Percentiles rank a stretch among this genome's conserved stretches.
Evolutionary conservation across 2,113 vertebrate genomes (phyloP).

Genomic region (Tenrec ecaudatus): DNA sequence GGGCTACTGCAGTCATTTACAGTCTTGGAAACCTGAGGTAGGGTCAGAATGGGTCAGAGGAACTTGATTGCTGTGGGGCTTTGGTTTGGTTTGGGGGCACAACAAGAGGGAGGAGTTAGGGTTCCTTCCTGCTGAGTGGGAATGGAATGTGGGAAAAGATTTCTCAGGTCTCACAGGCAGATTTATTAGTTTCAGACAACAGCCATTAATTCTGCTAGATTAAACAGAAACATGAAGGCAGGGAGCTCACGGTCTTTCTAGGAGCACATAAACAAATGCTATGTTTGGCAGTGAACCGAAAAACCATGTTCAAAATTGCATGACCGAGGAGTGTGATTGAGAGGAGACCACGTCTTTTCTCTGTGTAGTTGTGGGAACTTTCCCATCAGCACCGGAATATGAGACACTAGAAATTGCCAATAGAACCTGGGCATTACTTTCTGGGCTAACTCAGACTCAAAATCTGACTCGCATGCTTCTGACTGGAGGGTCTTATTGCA

Average conservation of each 20-base stretch:
- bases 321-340: not conserved
- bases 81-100: not conserved
- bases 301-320: not conserved
- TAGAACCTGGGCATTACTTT: not conserved
- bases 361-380: not conserved
- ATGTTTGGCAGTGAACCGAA: not conserved
- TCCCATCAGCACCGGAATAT: fast-evolving
- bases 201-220: conserved; percentile 26
- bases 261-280: not conserved
- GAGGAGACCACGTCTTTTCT: not conserved
- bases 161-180: not conserved
- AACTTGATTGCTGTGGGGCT: no score
- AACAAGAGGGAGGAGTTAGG: not conserved
- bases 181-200: conserved; percentile 2
- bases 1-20: no score
- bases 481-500: not conserved
- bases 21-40: no score
- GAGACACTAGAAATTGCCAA: not conserved
- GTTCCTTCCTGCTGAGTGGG: not conserved
- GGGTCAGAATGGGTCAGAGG: no score
- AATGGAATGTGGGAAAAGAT: not conserved
- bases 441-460: not conserved
- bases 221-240: conserved; percentile 41
- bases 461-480: not conserved
- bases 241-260: conserved; percentile 12